Conservation (phyloP, 2,888 invertebrate species). For the Cantharis rufa region DNA sequence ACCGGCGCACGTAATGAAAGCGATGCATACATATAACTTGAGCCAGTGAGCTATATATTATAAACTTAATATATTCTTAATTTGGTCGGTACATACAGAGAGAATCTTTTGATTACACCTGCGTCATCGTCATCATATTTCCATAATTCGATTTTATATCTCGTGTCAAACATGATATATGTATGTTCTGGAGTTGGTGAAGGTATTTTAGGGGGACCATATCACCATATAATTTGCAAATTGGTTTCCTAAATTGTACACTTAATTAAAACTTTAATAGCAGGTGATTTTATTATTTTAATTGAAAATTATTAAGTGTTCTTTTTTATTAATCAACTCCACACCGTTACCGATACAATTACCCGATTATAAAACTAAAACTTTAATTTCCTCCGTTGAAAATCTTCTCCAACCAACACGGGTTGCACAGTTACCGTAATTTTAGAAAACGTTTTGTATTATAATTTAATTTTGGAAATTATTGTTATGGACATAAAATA, state of each 20-base stretch:
- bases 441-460: neutral
- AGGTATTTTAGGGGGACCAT: constrained; percentile 2
- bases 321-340: neutral
- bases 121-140: constrained; percentile 30
- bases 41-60: constrained; percentile 19
- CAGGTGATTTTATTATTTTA: constrained; percentile 18
- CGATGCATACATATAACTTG: constrained; percentile 18
- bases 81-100: constrained; percentile 24
- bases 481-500: neutral
- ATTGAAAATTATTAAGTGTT: constrained; percentile 18
- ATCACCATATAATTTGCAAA: constrained; percentile 26
- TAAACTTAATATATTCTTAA: constrained; percentile 28
- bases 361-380: neutral
- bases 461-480: neutral
- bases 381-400: neutral
- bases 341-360: neutral
- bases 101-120: constrained; percentile 31
- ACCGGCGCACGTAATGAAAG: constrained; percentile 1
- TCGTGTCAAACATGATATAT: constrained; percentile 27
- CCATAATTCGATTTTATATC: constrained; percentile 30
- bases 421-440: neutral
- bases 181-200: constrained; percentile 9
- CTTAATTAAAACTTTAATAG: constrained; percentile 17
- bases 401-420: neutral
- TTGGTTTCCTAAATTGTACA: constrained; percentile 13